Evolutionary conservation across 2,888 invertebrate species (phyloP).

Genomic region (Anticlea derivata): DNA sequence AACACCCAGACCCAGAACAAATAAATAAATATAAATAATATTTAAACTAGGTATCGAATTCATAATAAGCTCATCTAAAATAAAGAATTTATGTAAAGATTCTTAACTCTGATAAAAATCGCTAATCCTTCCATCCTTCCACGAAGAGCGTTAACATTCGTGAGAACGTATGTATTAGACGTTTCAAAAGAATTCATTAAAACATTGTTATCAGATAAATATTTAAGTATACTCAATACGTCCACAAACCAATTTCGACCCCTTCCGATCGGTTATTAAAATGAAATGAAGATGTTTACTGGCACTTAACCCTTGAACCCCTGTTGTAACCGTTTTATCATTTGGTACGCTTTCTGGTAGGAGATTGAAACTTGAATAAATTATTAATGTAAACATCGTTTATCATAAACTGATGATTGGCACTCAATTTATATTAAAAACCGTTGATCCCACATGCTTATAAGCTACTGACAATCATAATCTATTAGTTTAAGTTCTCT

Average conservation of each 20-base stretch:
- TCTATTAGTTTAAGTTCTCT: neutral
- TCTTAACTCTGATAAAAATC: conserved; percentile 33
- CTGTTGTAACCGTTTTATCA: conserved; percentile 56
- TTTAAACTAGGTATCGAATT: no score
- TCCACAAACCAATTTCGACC: conserved; percentile 53
- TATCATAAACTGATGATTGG: conserved; percentile 32
- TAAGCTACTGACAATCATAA: conserved; percentile 8
- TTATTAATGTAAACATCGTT: conserved; percentile 41
- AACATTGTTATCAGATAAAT: conserved; percentile 51
- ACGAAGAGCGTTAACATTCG: conserved; percentile 50
- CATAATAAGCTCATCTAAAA: neutral
- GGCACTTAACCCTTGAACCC: conserved; percentile 74
- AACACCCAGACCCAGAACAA: no score
- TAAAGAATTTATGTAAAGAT: neutral
- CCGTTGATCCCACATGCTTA: conserved; percentile 27
- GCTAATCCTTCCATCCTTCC: conserved; percentile 41
- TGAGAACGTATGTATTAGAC: conserved; percentile 52
- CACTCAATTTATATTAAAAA: conserved; percentile 31
- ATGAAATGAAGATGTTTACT: conserved; percentile 73
- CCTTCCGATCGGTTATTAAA: conserved; percentile 65
- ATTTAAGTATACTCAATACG: conserved; percentile 39
- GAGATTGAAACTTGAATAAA: conserved; percentile 36
- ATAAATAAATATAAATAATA: no score
- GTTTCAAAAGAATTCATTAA: conserved; percentile 49
- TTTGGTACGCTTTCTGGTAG: conserved; percentile 55